These are phyloP conservation scores for Popillia japonica DNA, from an alignment of 1,140 invertebrate genomes.

Conservation along the genomic window DNA sequence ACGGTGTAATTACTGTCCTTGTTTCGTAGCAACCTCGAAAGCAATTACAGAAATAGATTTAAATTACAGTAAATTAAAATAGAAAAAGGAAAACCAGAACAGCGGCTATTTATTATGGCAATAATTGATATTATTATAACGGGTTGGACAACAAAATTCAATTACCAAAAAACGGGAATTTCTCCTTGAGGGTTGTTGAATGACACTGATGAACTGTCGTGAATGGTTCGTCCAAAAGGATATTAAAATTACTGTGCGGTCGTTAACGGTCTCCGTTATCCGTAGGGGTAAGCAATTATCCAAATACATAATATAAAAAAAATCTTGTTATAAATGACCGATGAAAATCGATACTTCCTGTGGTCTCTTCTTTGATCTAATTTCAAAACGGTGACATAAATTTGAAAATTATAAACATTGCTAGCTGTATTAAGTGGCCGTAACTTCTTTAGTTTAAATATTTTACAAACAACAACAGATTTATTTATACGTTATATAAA, in stretches of 20 bases:
- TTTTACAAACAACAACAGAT: no score
- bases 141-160: slow-evolving; percentile 24
- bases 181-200: slow-evolving; percentile 6
- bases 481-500: no score
- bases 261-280: slow-evolving; percentile 19
- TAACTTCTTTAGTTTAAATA: no score
- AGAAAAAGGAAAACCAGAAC: slow-evolving; percentile 13
- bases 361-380: neutral
- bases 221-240: neutral
- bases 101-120: slow-evolving; percentile 8
- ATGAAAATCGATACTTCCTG: slow-evolving; percentile 25
- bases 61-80: slow-evolving; percentile 33
- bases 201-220: slow-evolving; percentile 11
- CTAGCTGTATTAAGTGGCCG: neutral
- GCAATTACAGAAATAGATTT: slow-evolving; percentile 29
- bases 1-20: slow-evolving; percentile 7
- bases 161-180: slow-evolving; percentile 25
- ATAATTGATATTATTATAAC: slow-evolving; percentile 33
- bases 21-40: slow-evolving; percentile 17
- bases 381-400: neutral
- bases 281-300: slow-evolving; percentile 28
- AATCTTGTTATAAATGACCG: slow-evolving; percentile 20
- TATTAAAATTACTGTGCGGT: slow-evolving; percentile 19
- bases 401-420: no score
- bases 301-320: slow-evolving; percentile 5